These are phyloP conservation scores for Petromus typicus DNA, from an alignment of 2,113 vertebrate species.

Conservation along the genomic window DNA sequence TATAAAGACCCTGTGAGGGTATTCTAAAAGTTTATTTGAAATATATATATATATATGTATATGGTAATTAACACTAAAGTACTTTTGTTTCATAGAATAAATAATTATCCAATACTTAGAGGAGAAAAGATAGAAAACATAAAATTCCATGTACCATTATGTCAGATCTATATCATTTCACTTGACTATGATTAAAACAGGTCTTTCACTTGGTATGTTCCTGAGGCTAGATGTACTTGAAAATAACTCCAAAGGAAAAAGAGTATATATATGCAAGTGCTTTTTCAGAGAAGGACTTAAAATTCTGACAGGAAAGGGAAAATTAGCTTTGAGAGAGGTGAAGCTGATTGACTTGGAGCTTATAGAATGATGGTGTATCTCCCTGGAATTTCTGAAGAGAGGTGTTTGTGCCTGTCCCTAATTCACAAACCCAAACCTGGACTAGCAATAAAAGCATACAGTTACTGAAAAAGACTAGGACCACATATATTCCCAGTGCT, in stretches of 20 bases:
- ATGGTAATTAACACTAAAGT: not conserved
- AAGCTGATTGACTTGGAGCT: not conserved
- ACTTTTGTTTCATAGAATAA: not conserved
- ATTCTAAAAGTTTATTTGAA: not conserved
- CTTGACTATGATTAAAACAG: not conserved
- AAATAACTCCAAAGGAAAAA: not conserved
- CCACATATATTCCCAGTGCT: not conserved
- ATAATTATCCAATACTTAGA: not conserved
- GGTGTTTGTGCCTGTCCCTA: not conserved
- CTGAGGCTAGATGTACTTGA: not conserved
- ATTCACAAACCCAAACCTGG: not conserved
- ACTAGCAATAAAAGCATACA: not conserved
- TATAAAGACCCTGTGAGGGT: not conserved
- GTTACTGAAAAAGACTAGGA: not conserved
- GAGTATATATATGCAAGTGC: not conserved
- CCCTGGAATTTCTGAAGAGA: not conserved
- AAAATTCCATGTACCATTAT: not conserved
- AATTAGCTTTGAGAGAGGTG: not conserved
- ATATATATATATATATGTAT: too few relatives aligned
- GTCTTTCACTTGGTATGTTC: not conserved
- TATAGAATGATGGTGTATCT: not conserved
- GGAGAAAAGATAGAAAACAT: not conserved
- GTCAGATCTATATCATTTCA: not conserved
- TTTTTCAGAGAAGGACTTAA: not conserved
- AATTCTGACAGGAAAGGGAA: not conserved